These are phyloP conservation scores for Macrophya alboannulata DNA, from an alignment of 2,888 invertebrate species.

Conservation along the genomic window DNA sequence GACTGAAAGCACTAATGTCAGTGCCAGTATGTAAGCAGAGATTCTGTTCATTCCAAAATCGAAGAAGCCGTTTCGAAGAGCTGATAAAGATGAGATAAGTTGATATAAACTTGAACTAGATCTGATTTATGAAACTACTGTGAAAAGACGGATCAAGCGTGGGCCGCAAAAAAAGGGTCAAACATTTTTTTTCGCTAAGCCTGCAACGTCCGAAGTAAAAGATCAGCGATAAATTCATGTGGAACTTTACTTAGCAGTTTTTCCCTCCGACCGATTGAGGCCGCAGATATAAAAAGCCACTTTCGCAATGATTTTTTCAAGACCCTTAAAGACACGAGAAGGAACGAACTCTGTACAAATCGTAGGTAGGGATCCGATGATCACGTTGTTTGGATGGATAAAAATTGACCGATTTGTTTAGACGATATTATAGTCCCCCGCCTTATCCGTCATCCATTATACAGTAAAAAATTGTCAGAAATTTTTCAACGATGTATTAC, in stretches of 20 bases:
- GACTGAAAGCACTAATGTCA: slow-evolving; percentile 26
- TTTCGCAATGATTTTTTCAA: not conserved
- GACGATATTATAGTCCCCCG: not conserved
- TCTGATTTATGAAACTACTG: slow-evolving; percentile 13
- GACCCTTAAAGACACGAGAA: not conserved
- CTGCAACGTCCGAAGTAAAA: not conserved
- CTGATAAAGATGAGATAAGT: slow-evolving; percentile 13
- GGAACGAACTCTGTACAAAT: not conserved
- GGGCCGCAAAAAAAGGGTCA: slow-evolving; percentile 4
- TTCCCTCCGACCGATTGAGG: not conserved
- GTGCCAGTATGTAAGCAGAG: slow-evolving; percentile 27
- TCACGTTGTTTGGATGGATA: not conserved
- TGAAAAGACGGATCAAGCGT: slow-evolving; percentile 11
- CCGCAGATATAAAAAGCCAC: not conserved
- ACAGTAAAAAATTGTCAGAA: not conserved
- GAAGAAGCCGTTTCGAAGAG: not conserved
- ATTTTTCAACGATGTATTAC: slow-evolving; percentile 1
- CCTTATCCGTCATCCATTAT: not conserved
- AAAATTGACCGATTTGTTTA: not conserved
- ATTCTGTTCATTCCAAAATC: slow-evolving; percentile 36
- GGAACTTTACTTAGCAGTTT: slow-evolving; percentile 6
- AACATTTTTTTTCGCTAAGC: not conserved
- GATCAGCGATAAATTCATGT: slow-evolving; percentile 32
- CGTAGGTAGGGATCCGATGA: not conserved
- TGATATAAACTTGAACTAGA: not conserved